Evolutionary conservation across 2,113 vertebrate species (phyloP), one percentile per base, ranked within the genome.

Genomic region (Hippoglossus stenolepis): DNA sequence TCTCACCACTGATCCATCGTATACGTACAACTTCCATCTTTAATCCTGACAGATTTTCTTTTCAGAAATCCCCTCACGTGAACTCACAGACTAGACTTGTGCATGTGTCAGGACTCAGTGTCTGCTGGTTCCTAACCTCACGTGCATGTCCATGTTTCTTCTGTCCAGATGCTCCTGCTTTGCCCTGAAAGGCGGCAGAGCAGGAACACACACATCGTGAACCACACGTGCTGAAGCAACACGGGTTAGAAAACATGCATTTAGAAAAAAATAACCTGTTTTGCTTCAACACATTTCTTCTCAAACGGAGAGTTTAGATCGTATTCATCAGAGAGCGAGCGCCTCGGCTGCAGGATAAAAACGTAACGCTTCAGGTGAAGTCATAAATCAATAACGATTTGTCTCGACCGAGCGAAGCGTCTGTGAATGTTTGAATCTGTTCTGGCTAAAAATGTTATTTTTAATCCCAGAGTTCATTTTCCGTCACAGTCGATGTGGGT

Each of bases 31-130:
- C 68, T 21, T 76, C 43, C 71, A 59, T 87, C 63, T 75, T 72
- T 86, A 83, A 87, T 54, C 38, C 24, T 65, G 21, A 12, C 73
- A 69, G 14, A 10, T 82, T 74, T 86, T 73, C 67, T 88, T 54
- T 88, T 79, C 88, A 89, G 85, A 73, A 31, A 0, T 10, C 10
- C 60, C 67, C 65, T n/a, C 21, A 60, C 26, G 15, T 61, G 40
- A 77, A 67, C 12, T 69, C 20, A 51, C 38, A 35, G 24, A 73
- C 11, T 1, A 35, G 24, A 73, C 11, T 1, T 35, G 21, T 83
- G 73, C 83, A 80, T 83, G 85, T 59, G n/a, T 65, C 26, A 23
- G 2, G 63, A 24, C 15, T 4, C 45, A 6, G 20, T 43, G 73
- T 87, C 56, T 21, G 26, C 59, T 65, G 47, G 47, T 68, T 43